Base-by-base conservation (phyloP, 2,888 invertebrate species). In the Lasioglossum vierecki region DNA sequence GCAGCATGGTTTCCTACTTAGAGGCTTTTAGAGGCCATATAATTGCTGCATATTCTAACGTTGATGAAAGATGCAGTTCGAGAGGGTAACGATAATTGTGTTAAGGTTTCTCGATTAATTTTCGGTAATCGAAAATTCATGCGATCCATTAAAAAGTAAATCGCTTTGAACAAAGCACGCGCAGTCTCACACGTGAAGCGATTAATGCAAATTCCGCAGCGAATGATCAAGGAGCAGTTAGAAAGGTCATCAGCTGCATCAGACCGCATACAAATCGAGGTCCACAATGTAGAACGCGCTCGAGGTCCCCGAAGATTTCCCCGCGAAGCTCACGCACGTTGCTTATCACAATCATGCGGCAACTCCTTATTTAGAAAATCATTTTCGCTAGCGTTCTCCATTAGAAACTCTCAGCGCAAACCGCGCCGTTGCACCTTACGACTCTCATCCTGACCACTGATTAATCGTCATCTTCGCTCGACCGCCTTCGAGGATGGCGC, bases 271-370 rank as follows among this genome's bases (percentile, higher is more conserved):
- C 49, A 30, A 49, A 41, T 57, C 80, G 60, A 81, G n/a, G 79
- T 78, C 85, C 89, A 88, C 89, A 84, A 71, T 85, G 89, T 88
- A 80, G 89, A 75, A 79, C 78, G 80, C 63, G 66, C 63, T 80
- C 75, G 82, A 71, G 73, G 76, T 39, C 82, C 63, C 82, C 57
- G 84, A 75, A 76, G 78, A 83, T 84, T 63, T 73, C 68, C 66
- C 63, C 26, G 76, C 39, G 82, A 84, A 78, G 89, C 88, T 88
- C 89, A 86, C 79, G 81, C 83, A 85, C 80, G 68, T 73, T 83
- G 76, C 83, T 83, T 83, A 88, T 86, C 86, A 77, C 72, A 78
- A 81, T 84, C 84, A 76, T 76, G 86, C 82, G 57, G n/a, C 5
- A 49, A 73, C 46, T 63, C 35, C 44, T 57, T 35, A 68, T 46